Percentiles rank a stretch among this genome's conserved stretches.
These are phyloP conservation scores for Acanthurus lineatus DNA, from an alignment of 2,797 vertebrate species.

Conservation along the genomic window DNA sequence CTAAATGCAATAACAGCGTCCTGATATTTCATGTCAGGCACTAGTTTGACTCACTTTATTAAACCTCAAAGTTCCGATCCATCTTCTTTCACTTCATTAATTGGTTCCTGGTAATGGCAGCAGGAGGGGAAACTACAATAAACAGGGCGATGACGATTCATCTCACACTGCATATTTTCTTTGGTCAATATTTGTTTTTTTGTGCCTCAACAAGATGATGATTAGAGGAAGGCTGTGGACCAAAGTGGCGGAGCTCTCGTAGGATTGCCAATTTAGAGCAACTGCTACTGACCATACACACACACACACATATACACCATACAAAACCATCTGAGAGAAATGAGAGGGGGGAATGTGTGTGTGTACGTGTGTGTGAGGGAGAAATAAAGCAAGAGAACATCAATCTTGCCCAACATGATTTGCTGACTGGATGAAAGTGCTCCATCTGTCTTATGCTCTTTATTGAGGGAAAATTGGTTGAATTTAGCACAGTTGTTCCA, in stretches of 20 bases:
- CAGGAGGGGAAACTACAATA: slow-evolving; percentile 16
- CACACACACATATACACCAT: slow-evolving; percentile 27
- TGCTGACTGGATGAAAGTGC: slow-evolving; percentile 81
- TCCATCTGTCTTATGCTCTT: slow-evolving; percentile 81
- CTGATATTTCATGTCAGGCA: slow-evolving; percentile 15
- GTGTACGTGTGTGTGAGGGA: slow-evolving; percentile 7
- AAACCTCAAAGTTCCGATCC: not conserved
- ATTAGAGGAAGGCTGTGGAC: slow-evolving; percentile 35
- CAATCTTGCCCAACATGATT: slow-evolving; percentile 82
- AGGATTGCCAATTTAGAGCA: slow-evolving; percentile 67
- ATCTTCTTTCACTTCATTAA: slow-evolving; percentile 16
- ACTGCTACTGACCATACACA: slow-evolving; percentile 50
- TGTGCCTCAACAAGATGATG: slow-evolving; percentile 37
- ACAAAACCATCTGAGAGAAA: slow-evolving; percentile 21
- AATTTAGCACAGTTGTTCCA: slow-evolving; percentile 70
- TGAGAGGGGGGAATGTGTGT: slow-evolving; percentile 25
- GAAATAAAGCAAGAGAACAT: slow-evolving; percentile 70
- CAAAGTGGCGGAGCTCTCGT: slow-evolving; percentile 40
- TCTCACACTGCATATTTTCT: slow-evolving; percentile 9
- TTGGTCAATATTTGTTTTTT: slow-evolving; percentile 39
- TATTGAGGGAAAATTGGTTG: slow-evolving; percentile 77
- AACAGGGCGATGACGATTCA: not conserved
- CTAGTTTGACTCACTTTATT: slow-evolving; percentile 4
- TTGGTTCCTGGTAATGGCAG: not conserved
- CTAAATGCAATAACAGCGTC: not conserved